Evolutionary conservation across 2,113 vertebrate species (phyloP).

Genomic region (Lagenorhynchus albirostris): DNA sequence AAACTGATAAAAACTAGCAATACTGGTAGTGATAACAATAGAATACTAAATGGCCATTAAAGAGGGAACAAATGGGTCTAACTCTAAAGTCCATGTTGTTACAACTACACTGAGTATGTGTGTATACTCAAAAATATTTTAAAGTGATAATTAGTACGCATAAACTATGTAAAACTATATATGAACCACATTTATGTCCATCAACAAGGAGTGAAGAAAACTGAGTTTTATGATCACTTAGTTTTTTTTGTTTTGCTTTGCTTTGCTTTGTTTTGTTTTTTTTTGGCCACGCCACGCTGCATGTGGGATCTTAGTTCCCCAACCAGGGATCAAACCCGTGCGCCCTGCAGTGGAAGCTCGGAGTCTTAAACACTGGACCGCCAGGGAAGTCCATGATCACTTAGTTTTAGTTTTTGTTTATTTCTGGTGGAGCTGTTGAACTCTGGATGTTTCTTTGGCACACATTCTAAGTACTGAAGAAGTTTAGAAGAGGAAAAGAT

Average conservation of each 20-base stretch:
- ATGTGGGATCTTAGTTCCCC: background rate
- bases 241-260: background rate
- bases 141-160: background rate
- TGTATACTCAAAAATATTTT: constrained; percentile 18
- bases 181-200: background rate
- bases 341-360: background rate
- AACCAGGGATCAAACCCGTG: background rate
- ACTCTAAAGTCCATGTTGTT: background rate
- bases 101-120: background rate
- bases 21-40: background rate
- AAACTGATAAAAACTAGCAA: constrained; percentile 31
- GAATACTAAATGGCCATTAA: constrained; percentile 13
- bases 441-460: background rate
- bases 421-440: background rate
- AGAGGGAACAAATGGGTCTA: background rate
- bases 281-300: background rate
- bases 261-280: background rate
- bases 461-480: background rate
- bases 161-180: constrained; percentile 2
- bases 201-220: constrained; percentile 40
- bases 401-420: background rate
- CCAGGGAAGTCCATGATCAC: background rate
- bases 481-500: constrained; percentile 26
- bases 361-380: background rate
- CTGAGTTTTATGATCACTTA: background rate